These are phyloP conservation scores for Eciton burchellii DNA, from an alignment of 1,140 invertebrate species.

Conservation along the genomic window DNA sequence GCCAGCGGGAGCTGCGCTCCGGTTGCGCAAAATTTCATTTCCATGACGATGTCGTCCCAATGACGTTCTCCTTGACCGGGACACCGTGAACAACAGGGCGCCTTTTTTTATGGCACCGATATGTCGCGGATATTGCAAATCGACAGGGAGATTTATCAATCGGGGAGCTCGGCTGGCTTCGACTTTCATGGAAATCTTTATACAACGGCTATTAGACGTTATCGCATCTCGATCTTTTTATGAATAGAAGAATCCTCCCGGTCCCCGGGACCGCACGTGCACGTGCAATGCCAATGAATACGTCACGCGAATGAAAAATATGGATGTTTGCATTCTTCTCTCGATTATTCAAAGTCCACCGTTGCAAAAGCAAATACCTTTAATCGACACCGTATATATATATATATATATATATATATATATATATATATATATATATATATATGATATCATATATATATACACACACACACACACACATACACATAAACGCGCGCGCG, in stretches of 20 bases:
- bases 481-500: too few relatives aligned
- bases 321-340: conserved; percentile 20
- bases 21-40: conserved; percentile 70
- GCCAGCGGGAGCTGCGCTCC: conserved; percentile 53
- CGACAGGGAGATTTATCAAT: conserved; percentile 35
- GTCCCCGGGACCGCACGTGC: neutral
- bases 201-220: conserved; percentile 6
- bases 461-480: too few relatives aligned
- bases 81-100: conserved; percentile 54
- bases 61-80: conserved; percentile 63
- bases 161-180: conserved; percentile 34
- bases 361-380: conserved; percentile 19
- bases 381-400: too few relatives aligned
- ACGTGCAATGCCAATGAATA: neutral
- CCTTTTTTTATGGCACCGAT: conserved; percentile 11
- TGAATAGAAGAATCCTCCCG: neutral
- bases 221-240: neutral
- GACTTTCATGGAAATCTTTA: conserved; percentile 42
- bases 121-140: conserved; percentile 43
- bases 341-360: conserved; percentile 20
- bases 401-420: too few relatives aligned
- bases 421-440: too few relatives aligned
- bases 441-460: too few relatives aligned
- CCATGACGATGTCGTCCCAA: conserved; percentile 32
- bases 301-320: neutral